Base-by-base conservation (phyloP, 1,140 invertebrate species). In the Cydia pomonella region DNA sequence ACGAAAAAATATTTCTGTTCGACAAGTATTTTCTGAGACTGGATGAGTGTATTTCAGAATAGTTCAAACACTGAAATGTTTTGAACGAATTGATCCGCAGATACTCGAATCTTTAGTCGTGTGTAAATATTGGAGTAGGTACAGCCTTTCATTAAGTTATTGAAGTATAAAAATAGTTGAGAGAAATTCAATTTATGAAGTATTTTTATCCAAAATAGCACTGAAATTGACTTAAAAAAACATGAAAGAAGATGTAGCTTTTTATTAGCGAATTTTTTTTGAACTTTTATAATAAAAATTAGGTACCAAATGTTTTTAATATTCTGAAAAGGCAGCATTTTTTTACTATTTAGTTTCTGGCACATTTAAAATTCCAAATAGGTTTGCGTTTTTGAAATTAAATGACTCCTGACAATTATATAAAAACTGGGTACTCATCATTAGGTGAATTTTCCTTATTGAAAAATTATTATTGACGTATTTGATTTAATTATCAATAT, bases 61-160 rank as follows among this genome's bases (percentile, higher is more conserved):
- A 50, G 53, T 59, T 59, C 9, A 23, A 59, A 59, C 18, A 59
- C 53, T 18, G 53, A 59, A 59, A 59, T 59, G 53, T 59, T 59
- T 53, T 59, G 18, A 59, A 21, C 23, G 53, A 21, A 59, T 59
- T 59, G 47, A 50, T 50, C n/a, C 18, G 3, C n/a, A 2, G 18
- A 59, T 59, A 18, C 53, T 59, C 5, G 53, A 23, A 23, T 59
- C 2, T 59, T 59, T 59, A 59, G 9, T 59, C 53, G n/a, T 59
- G 53, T 23, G 53, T 59, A 50, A 44, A 59, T 59, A 23, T 59
- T 59, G 18, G 18, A 23, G 21, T 7, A n/a, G n/a, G 21, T 2
- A n/a, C 53, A 6, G 21, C 18, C 9, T 59, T 59, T 59, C 53
- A 23, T 59, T 59, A 23, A 23, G 53, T 12, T 59, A 59, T 59